Evolutionary conservation across 2,113 vertebrate species (phyloP).

Genomic region (Cettia cetti): DNA sequence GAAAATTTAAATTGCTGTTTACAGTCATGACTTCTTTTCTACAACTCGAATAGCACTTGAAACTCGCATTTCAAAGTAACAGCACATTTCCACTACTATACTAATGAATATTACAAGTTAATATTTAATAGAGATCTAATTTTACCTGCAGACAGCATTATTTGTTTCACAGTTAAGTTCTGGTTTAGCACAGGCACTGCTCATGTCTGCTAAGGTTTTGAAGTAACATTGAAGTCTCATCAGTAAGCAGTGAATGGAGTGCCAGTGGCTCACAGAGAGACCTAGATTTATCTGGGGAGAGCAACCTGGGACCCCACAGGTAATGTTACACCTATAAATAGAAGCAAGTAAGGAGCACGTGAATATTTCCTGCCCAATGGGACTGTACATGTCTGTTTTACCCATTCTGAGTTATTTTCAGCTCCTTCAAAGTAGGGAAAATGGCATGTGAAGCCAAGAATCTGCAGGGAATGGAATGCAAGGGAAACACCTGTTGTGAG

Average conservation of each 20-base stretch:
- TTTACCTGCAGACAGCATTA: not conserved
- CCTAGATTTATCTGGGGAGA: not conserved
- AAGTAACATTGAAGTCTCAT: not conserved
- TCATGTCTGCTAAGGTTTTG: not conserved
- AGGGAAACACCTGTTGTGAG: conserved; percentile 55
- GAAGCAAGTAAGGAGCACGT: not conserved
- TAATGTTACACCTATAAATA: not conserved
- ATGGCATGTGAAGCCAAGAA: not conserved
- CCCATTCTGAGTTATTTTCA: not conserved
- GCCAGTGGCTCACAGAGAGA: not conserved
- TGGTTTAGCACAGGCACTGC: not conserved
- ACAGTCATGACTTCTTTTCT: not conserved
- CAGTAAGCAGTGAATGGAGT: not conserved
- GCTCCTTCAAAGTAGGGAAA: not conserved
- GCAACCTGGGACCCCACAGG: not conserved
- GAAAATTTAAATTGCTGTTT: not conserved
- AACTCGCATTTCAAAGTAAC: not conserved
- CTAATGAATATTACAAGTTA: conserved; percentile 27
- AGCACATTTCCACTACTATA: not conserved
- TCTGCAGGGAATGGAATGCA: not conserved
- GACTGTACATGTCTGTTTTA: not conserved
- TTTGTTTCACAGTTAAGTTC: not conserved
- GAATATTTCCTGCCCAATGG: not conserved
- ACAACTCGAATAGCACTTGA: not conserved
- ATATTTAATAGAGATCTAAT: conserved; percentile 15